Conservation (phyloP, 2,113 vertebrate species). For the Origma solitaria region DNA sequence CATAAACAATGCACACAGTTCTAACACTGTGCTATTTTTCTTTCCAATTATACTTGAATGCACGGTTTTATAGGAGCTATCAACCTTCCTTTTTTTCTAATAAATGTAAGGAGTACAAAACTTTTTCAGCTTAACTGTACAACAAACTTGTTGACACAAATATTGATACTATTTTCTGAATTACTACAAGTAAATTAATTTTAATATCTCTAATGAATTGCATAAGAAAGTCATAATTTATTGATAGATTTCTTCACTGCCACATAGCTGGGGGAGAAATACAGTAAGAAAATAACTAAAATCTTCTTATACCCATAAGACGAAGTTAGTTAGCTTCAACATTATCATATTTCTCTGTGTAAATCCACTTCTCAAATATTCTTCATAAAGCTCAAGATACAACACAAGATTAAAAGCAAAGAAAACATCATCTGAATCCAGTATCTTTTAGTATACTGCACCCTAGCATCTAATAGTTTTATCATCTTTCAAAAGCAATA, state of each 20-base stretch:
- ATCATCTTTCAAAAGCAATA: not conserved
- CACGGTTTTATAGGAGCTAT: not conserved
- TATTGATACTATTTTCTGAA: not conserved
- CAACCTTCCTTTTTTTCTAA: not conserved
- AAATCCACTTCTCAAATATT: constrained; percentile 2
- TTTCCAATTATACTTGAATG: not conserved
- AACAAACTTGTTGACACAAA: not conserved
- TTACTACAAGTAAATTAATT: not conserved
- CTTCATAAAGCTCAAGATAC: not conserved
- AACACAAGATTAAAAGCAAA: not conserved
- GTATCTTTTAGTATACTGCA: not conserved
- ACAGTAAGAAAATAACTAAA: not conserved
- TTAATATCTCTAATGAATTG: not conserved
- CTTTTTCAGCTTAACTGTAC: not conserved
- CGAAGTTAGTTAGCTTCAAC: not conserved
- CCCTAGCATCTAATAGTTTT: not conserved
- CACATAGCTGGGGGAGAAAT: not conserved
- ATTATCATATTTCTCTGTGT: not conserved
- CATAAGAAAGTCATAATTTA: not conserved
- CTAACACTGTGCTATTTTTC: not conserved
- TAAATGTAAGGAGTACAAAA: not conserved
- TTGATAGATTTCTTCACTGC: not conserved
- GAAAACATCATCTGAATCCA: not conserved
- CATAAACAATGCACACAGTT: not conserved
- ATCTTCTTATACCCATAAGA: not conserved